Conservation (phyloP, 2,113 vertebrate species). For the Rhombomys opimus region DNA sequence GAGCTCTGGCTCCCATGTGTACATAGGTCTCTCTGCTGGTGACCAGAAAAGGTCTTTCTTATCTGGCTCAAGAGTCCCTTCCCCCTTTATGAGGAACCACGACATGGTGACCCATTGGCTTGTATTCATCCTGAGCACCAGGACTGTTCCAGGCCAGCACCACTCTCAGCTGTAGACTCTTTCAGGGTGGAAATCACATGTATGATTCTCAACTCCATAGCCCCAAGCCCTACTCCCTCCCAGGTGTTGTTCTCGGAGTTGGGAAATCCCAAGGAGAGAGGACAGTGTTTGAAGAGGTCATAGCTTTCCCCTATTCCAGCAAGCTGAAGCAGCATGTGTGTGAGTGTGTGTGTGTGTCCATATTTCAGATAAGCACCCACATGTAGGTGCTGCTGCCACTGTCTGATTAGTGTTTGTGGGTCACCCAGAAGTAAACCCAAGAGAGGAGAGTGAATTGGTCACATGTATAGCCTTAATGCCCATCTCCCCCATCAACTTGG, state of each 20-base stretch:
- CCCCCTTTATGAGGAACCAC: not conserved
- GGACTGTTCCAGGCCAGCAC: not conserved
- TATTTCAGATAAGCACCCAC: not conserved
- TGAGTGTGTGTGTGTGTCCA: not conserved
- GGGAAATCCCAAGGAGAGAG: not conserved
- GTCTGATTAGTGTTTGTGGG: not conserved
- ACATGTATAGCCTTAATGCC: no score
- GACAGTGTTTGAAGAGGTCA: not conserved
- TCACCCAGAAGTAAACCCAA: not conserved
- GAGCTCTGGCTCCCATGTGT: not conserved
- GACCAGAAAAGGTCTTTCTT: not conserved
- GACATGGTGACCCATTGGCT: not conserved
- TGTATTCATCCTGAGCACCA: no score
- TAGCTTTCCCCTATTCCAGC: not conserved
- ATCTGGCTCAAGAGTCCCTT: not conserved
- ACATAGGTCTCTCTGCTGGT: not conserved
- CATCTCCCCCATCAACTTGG: not conserved
- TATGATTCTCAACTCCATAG: not conserved
- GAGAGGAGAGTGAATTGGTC: not conserved
- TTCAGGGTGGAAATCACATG: not conserved
- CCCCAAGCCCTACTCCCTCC: not conserved
- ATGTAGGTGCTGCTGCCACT: not conserved
- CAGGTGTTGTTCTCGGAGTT: not conserved
- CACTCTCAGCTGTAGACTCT: fast-evolving
- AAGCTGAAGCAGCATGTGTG: not conserved